phyloP scores from a whole-genome alignment of 2,888 invertebrate genomes.

The Epinotia ramella region DNA sequence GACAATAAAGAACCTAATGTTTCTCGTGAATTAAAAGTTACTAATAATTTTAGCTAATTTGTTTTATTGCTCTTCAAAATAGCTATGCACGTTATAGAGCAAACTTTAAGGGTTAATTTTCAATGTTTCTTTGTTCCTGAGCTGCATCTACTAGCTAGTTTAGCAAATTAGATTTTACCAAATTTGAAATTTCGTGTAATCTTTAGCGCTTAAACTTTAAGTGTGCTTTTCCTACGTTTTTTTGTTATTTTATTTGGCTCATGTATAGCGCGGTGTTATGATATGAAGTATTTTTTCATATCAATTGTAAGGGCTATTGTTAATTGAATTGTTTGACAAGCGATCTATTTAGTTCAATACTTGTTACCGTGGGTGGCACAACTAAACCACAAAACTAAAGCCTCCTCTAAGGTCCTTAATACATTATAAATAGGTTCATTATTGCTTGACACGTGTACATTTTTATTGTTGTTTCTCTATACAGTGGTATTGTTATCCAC shows the following conservation, averaged over 20 bases:
- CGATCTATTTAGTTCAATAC: conserved; percentile 61
- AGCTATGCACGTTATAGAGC: not conserved
- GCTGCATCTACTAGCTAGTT: conserved; percentile 30
- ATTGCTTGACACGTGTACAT: not conserved
- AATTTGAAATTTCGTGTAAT: not conserved
- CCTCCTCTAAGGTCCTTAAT: not conserved
- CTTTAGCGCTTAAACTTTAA: conserved; percentile 16
- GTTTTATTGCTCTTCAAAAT: not conserved
- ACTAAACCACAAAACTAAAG: conserved; percentile 18
- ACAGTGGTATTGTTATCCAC: conserved; percentile 25
- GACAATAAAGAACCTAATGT: conserved; percentile 55
- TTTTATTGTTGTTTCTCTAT: not conserved
- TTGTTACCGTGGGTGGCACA: conserved; percentile 61
- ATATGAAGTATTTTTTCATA: conserved; percentile 52
- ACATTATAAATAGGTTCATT: not conserved
- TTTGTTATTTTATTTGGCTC: not conserved
- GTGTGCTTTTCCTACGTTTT: conserved; percentile 16
- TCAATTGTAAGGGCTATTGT: conserved; percentile 62
- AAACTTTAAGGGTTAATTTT: conserved; percentile 3
- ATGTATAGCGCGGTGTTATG: not conserved
- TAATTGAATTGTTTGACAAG: conserved; percentile 68
- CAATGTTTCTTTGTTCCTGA: not conserved
- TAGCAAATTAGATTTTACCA: conserved; percentile 39
- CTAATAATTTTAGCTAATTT: conserved; percentile 47
- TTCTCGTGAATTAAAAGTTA: conserved; percentile 55